These are phyloP conservation scores for Stomatorhinus ivindoensis DNA, from an alignment of 2,113 vertebrate species.

Conservation along the genomic window DNA sequence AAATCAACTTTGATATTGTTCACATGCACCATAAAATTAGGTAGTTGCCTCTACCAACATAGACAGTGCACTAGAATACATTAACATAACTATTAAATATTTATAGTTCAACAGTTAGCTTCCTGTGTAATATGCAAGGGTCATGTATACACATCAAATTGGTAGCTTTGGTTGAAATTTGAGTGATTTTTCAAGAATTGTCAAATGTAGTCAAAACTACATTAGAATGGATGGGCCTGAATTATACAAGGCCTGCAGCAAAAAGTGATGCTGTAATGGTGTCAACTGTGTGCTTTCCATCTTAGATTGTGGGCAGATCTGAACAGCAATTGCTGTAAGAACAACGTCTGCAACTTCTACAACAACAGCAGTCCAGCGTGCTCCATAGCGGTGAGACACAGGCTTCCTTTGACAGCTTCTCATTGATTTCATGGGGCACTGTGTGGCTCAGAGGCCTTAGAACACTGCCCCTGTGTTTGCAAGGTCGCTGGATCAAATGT, in stretches of 20 bases:
- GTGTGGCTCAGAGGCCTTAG: background rate
- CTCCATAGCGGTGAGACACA: conserved; percentile 28
- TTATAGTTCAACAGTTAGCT: background rate
- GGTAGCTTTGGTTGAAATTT: background rate
- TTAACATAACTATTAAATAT: background rate
- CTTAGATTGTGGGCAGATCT: conserved; percentile 62
- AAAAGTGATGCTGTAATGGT: background rate
- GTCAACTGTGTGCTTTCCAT: background rate
- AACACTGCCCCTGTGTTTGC: background rate
- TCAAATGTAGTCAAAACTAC: background rate
- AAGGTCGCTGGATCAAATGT: background rate
- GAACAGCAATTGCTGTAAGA: conserved; percentile 56
- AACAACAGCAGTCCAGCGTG: conserved; percentile 46
- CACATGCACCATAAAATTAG: background rate
- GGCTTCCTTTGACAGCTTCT: background rate
- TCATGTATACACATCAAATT: background rate
- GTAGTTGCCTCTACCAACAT: background rate
- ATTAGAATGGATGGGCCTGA: background rate
- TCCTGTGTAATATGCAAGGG: background rate
- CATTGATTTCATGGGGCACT: background rate
- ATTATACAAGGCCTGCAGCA: background rate
- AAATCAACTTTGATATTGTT: background rate
- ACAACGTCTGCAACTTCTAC: conserved; percentile 55
- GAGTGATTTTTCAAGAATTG: background rate
- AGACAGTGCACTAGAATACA: background rate